Evolutionary conservation across 2,888 invertebrate species (phyloP).

Genomic region (Yponomeuta malinellus): DNA sequence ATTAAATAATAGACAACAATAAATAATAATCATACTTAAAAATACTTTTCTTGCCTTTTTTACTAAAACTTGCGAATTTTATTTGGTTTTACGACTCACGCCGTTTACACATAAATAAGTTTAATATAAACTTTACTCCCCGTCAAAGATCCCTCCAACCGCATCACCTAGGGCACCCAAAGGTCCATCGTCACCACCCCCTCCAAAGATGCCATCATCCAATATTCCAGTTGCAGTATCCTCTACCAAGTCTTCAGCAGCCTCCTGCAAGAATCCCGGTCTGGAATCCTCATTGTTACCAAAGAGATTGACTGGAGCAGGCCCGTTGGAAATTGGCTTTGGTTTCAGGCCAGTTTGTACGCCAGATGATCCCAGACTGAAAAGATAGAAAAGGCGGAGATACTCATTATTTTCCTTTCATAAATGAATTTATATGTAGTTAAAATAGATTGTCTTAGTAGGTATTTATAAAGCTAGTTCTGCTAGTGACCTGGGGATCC

Average conservation of each 20-base stretch:
- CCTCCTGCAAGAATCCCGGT: neutral
- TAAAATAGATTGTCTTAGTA: neutral
- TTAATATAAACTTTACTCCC: neutral
- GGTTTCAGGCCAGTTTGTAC: conserved; percentile 65
- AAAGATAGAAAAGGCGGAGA: conserved; percentile 22
- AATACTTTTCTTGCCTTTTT: neutral
- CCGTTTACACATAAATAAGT: neutral
- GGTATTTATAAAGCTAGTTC: too few species aligned
- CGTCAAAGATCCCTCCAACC: conserved; percentile 53
- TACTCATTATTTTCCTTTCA: neutral
- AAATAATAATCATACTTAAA: neutral
- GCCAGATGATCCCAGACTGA: conserved; percentile 59
- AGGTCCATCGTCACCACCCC: conserved; percentile 43
- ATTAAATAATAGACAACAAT: neutral
- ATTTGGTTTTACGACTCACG: too few species aligned
- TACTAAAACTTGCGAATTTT: neutral
- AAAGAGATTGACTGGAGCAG: conserved; percentile 56
- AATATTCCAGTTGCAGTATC: conserved; percentile 15
- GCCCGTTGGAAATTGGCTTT: conserved; percentile 54
- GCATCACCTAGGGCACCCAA: conserved; percentile 59
- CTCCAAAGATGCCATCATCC: conserved; percentile 23
- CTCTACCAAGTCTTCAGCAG: conserved; percentile 19
- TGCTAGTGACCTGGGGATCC: too few species aligned
- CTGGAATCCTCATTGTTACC: conserved; percentile 31
- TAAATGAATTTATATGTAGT: neutral